A percentile compares a stretch with the other conserved stretches of the same genome.
Evolutionary conservation across 2,797 vertebrate genomes (phyloP).

Genomic region (Masticophis lateralis): DNA sequence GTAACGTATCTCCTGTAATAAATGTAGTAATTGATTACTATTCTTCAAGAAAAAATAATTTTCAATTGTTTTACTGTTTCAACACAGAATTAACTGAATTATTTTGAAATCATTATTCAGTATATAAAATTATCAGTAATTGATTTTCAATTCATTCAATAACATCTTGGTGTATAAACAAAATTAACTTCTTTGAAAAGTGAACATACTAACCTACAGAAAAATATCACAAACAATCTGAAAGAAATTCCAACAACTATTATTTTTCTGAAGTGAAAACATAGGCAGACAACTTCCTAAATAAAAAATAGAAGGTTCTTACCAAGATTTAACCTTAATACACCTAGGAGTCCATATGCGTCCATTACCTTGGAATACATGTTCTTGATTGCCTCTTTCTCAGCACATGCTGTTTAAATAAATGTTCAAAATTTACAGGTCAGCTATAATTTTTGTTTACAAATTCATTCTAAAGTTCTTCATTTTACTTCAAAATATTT

Average conservation of each 20-base stretch:
- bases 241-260: not conserved
- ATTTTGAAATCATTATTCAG: not conserved
- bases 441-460: conserved; percentile 10
- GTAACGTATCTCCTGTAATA: conserved; percentile 85
- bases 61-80: not conserved
- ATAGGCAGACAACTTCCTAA: not conserved
- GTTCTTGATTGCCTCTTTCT: conserved; percentile 93
- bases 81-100: not conserved
- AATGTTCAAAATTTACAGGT: conserved; percentile 24
- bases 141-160: not conserved
- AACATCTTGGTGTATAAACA: not conserved
- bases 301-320: conserved; percentile 60
- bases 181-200: not conserved
- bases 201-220: not conserved
- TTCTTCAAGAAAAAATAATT: not conserved
- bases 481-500: not conserved
- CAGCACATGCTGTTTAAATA: conserved; percentile 82
- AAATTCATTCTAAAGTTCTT: not conserved
- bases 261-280: not conserved
- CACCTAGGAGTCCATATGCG: conserved; percentile 93
- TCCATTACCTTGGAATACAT: conserved; percentile 91
- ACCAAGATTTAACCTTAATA: conserved; percentile 95
- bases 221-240: not conserved
- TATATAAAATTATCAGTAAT: not conserved
- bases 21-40: conserved; percentile 10